Percentiles rank a stretch among this genome's conserved stretches.
phyloP scores from a whole-genome alignment of 2,888 invertebrate genomes.

The Tubulanus polymorphus region DNA sequence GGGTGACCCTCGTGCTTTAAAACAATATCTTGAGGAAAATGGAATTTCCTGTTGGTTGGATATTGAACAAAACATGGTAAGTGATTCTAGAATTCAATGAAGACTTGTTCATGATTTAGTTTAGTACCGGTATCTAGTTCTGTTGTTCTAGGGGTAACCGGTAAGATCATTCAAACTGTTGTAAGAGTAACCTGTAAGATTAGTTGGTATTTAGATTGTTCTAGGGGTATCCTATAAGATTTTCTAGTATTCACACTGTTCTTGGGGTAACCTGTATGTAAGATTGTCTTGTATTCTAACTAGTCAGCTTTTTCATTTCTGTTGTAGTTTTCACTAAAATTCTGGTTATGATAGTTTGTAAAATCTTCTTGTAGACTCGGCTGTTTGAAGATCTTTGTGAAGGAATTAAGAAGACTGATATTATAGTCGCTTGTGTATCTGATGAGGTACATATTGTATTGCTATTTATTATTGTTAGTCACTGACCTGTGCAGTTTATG shows the following conservation, averaged over 20 bases:
- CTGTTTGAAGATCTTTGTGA: conserved; percentile 45
- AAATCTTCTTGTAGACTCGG: not conserved
- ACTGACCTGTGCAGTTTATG: no score
- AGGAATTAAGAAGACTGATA: conserved; percentile 33
- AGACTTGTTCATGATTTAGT: no score
- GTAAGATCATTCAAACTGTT: no score
- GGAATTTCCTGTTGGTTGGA: conserved; percentile 14
- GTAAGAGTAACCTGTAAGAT: no score
- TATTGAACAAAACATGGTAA: not conserved
- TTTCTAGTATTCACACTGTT: no score
- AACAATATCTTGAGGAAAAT: conserved; percentile 22
- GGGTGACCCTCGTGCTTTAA: conserved; percentile 30
- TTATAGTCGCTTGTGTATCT: conserved; percentile 44
- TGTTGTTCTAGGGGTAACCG: no score
- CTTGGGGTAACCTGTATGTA: no score
- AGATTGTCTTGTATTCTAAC: no score
- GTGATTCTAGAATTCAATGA: not conserved
- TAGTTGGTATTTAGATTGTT: no score
- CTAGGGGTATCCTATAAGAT: no score
- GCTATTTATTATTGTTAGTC: not conserved
- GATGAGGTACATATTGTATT: conserved; percentile 24
- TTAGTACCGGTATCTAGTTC: no score
- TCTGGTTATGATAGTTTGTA: not conserved
- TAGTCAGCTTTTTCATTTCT: no score
- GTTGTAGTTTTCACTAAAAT: not conserved